Percentiles rank a stretch among this genome's conserved stretches.
Evolutionary conservation across 2,113 vertebrate species (phyloP).

Genomic region (Apodemus sylvaticus): DNA sequence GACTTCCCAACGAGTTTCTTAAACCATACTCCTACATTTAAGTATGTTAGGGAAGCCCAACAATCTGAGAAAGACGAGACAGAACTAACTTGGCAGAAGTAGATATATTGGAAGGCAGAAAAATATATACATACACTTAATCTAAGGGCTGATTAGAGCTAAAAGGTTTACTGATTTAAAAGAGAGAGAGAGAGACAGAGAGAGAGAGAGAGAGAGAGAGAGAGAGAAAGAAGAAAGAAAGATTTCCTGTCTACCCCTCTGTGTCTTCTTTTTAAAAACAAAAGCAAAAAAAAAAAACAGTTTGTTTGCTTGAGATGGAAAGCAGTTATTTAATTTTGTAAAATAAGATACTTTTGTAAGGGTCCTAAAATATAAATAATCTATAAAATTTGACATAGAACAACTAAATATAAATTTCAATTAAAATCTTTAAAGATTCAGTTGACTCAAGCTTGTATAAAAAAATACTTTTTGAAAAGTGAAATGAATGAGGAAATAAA

Average conservation of each 20-base stretch:
- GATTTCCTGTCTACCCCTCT: too few relatives aligned
- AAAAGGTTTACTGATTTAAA: neutral
- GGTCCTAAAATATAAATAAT: neutral
- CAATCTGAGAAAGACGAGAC: neutral
- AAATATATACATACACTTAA: neutral
- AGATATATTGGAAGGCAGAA: neutral
- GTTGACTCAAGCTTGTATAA: neutral
- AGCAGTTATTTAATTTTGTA: neutral
- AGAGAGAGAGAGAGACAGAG: too few relatives aligned
- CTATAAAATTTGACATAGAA: slow-evolving; percentile 19
- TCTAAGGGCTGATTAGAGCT: neutral
- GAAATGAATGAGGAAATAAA: neutral
- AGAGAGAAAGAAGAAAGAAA: neutral
- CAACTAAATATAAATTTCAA: neutral
- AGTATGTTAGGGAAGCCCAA: neutral
- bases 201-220: too few relatives aligned
- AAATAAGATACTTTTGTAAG: neutral
- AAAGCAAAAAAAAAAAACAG: neutral
- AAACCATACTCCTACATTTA: neutral
- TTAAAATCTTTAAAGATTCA: slow-evolving; percentile 1
- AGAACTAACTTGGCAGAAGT: neutral
- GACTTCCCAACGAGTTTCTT: neutral
- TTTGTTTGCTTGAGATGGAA: neutral
- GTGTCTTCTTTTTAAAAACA: neutral
- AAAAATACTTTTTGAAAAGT: neutral